These are phyloP conservation scores for Oryzias javanicus DNA, from an alignment of 2,113 vertebrate species.

Conservation along the genomic window DNA sequence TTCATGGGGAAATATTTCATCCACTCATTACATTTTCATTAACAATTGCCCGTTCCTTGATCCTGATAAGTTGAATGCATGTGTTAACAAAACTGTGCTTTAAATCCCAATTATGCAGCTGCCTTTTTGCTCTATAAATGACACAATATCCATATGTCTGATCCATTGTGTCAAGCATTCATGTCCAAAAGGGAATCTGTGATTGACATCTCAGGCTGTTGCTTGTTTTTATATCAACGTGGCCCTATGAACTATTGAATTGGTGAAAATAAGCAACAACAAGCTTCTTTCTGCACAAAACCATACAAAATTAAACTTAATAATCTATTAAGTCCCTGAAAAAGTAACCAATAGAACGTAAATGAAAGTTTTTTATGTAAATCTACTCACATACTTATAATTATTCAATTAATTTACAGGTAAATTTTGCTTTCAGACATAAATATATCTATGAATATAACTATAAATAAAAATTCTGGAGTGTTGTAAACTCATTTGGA, in stretches of 20 bases:
- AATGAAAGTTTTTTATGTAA: background rate
- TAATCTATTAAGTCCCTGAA: background rate
- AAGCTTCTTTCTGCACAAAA: background rate
- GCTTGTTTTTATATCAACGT: background rate
- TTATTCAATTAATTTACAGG: too few species aligned
- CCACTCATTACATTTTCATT: slow-evolving; percentile 38
- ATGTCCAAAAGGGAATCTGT: background rate
- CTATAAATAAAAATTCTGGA: too few species aligned
- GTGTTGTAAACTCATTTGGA: too few species aligned
- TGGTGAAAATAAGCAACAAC: background rate
- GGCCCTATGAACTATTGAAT: slow-evolving; percentile 22
- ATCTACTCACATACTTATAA: background rate
- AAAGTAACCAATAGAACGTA: background rate
- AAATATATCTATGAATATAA: too few species aligned
- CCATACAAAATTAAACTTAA: background rate
- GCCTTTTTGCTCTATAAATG: slow-evolving; percentile 42
- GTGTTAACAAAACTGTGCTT: slow-evolving; percentile 35
- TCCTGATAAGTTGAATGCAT: slow-evolving; percentile 24
- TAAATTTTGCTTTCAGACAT: too few species aligned
- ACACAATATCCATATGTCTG: slow-evolving; percentile 18
- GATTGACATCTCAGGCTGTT: slow-evolving; percentile 1
- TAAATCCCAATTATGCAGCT: slow-evolving; percentile 41
- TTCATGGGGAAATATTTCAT: slow-evolving; percentile 35
- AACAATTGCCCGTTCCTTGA: slow-evolving; percentile 14
- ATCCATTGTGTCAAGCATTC: slow-evolving; percentile 12